Evolutionary conservation across 2,113 vertebrate genomes (phyloP).

Genomic region (Glaucomys volans): DNA sequence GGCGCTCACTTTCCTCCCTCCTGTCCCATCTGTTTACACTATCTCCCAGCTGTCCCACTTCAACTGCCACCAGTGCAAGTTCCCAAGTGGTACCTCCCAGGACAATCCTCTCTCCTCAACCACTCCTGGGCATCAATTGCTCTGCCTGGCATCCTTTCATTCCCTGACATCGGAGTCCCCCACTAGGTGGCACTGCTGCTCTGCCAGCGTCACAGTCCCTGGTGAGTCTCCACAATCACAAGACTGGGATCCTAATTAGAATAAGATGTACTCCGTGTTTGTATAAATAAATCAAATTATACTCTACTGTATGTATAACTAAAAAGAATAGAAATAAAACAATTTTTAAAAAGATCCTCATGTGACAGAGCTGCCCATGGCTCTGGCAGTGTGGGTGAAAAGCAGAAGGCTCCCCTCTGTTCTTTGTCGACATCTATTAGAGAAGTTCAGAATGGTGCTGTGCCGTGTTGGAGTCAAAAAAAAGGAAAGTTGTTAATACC

Average conservation of each 20-base stretch:
- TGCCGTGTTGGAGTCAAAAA: fast-evolving
- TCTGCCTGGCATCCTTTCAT: background rate
- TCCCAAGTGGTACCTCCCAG: fast-evolving
- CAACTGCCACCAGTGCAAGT: background rate
- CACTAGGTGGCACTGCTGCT: constrained; percentile 55
- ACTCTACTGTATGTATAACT: no score
- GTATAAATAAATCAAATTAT: no score
- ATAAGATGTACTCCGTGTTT: no score
- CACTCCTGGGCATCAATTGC: fast-evolving
- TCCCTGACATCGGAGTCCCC: background rate
- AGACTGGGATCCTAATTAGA: no score
- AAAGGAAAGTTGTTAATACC: background rate
- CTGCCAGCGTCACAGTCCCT: background rate
- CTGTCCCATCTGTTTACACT: fast-evolving
- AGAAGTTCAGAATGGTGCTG: fast-evolving
- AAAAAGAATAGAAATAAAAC: no score
- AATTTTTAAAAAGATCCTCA: no score
- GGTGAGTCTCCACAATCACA: no score
- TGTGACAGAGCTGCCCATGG: background rate
- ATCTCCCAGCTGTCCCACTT: background rate
- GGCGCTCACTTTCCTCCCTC: no score
- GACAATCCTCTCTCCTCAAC: no score
- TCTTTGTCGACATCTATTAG: background rate
- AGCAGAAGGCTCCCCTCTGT: fast-evolving
- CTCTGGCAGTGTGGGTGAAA: no score